These are phyloP conservation scores for Perodicticus potto DNA, from an alignment of 2,797 vertebrate genomes.

Conservation along the genomic window DNA sequence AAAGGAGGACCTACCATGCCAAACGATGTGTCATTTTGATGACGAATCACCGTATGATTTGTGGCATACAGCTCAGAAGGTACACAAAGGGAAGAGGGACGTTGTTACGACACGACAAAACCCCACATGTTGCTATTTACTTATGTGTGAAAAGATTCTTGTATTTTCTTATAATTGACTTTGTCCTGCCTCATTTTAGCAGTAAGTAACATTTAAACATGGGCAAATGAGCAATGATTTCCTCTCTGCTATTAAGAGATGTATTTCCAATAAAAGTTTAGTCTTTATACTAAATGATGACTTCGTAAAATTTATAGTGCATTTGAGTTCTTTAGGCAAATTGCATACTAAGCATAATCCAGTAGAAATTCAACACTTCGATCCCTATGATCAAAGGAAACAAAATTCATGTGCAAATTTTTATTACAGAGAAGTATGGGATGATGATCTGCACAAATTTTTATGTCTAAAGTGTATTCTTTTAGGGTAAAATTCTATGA, in stretches of 20 bases:
- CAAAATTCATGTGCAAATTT: neutral
- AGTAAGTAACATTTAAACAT: neutral
- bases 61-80: neutral
- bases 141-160: neutral
- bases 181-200: neutral
- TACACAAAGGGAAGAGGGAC: neutral
- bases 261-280: neutral
- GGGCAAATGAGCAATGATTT: neutral
- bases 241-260: neutral
- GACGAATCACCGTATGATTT: neutral
- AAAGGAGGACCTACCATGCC: neutral
- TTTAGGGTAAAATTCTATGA: neutral
- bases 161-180: conserved; percentile 19
- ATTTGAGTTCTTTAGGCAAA: neutral
- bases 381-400: neutral
- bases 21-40: neutral
- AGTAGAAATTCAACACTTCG: neutral
- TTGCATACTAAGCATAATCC: neutral
- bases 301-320: neutral
- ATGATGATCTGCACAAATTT: neutral
- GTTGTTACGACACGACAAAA: neutral
- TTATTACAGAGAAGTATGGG: neutral
- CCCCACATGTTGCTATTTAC: neutral
- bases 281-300: neutral
- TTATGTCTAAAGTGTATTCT: neutral